Percentiles rank a stretch among this genome's conserved stretches.
These are phyloP conservation scores for Xiphorhynchus erythropygius DNA, from an alignment of 2,797 vertebrate species.

Conservation along the genomic window DNA sequence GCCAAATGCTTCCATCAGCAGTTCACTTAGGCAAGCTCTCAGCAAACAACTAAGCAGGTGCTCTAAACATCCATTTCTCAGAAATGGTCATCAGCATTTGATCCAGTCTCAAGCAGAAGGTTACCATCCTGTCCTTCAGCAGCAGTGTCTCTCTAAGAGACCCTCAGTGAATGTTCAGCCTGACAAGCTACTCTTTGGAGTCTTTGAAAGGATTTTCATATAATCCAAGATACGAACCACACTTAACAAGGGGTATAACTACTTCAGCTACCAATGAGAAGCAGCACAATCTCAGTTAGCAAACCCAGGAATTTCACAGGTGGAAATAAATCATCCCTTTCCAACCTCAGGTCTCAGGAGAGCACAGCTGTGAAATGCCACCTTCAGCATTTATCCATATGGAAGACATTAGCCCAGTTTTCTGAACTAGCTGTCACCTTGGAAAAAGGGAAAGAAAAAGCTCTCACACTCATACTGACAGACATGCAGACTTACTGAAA, in stretches of 20 bases:
- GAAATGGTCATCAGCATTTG: neutral
- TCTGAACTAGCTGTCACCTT: neutral
- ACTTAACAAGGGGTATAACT: neutral
- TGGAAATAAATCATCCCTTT: conserved; percentile 13
- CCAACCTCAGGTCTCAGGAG: neutral
- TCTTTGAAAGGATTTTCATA: neutral
- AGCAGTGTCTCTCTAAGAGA: neutral
- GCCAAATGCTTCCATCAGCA: conserved; percentile 47
- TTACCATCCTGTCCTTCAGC: neutral
- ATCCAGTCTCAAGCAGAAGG: neutral
- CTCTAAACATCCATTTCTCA: neutral
- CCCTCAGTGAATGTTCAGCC: neutral
- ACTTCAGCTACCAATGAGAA: neutral
- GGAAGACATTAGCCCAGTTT: neutral
- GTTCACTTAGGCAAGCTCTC: conserved; percentile 8
- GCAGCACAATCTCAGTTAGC: neutral
- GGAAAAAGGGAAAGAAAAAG: neutral
- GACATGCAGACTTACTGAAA: neutral
- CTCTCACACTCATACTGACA: neutral
- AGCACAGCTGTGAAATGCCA: conserved; percentile 40
- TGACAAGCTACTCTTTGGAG: neutral
- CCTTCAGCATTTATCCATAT: neutral
- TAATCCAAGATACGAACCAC: neutral
- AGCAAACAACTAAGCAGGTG: neutral
- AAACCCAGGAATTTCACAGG: neutral